Evolutionary conservation across 2,888 invertebrate genomes (phyloP).

Genomic region (Andrena marginata): DNA sequence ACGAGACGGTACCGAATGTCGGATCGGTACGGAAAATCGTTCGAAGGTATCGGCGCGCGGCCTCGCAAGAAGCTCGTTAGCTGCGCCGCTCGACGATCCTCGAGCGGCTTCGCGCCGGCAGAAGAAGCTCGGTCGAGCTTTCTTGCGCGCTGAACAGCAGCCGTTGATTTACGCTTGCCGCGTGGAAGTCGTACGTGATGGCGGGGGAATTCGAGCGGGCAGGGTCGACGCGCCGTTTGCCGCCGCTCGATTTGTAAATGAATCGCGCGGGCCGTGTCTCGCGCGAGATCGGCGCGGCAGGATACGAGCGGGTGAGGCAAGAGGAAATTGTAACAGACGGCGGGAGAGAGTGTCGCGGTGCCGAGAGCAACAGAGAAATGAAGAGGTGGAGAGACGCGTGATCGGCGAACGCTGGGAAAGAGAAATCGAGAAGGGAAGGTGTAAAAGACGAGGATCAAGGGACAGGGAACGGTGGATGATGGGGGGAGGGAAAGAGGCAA

Average conservation of each 20-base stretch:
- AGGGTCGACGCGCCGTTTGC: conserved; percentile 22
- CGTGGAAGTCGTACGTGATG: conserved; percentile 17
- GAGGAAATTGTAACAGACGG: conserved; percentile 27
- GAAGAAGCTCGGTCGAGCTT: conserved; percentile 2
- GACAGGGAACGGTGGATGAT: neutral
- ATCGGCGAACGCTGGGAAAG: neutral
- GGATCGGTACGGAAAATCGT: neutral
- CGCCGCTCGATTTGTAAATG: conserved; percentile 56
- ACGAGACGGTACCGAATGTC: neutral
- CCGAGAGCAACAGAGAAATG: conserved; percentile 8
- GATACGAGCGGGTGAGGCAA: conserved; percentile 36
- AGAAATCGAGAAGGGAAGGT: neutral
- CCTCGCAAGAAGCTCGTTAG: conserved; percentile 19
- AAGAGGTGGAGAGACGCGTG: conserved; percentile 2
- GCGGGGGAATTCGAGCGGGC: conserved; percentile 36
- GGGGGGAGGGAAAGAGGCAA: neutral
- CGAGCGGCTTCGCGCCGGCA: neutral
- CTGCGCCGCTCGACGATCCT: neutral
- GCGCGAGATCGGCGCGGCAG: conserved; percentile 42
- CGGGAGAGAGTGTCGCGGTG: conserved; percentile 8
- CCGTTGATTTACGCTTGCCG: conserved; percentile 5
- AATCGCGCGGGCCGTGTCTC: conserved; percentile 53
- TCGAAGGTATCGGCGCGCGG: neutral
- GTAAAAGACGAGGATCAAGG: neutral
- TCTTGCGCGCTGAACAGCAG: neutral